Base-by-base conservation (phyloP, 2,888 invertebrate species). In the Abrostola triplasia region DNA sequence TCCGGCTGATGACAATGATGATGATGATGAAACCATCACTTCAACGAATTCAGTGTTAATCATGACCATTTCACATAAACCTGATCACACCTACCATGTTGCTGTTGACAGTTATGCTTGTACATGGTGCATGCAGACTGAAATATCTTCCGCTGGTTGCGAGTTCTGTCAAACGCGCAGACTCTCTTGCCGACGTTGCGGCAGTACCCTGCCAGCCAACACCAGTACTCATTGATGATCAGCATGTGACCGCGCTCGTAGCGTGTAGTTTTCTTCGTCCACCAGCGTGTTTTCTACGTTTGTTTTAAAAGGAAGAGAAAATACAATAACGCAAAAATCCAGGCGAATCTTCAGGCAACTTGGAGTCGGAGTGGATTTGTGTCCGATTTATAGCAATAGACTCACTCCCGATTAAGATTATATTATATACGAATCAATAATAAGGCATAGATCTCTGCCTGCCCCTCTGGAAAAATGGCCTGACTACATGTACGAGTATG, bases 151-250 rank as follows among this genome's bases (percentile, higher is more conserved):
- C 53, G 79, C 36, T 67, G 36, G 2, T 82, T 79, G 0, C 69
- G 57, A 1, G 82, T 79, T 0, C 73, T 62, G 38, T 92, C 90
- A 38, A 82, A 80, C 0, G 80, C 88, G 57, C 92, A 92, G 11
- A 88, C 77, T 36, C 50, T 50, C 0, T 37, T 62, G 0, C 54
- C 56, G 6, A 60, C 50, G 0, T 70, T 57, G 1, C 48, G 77
- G 59, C 91, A 91, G 59, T 84, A 77, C 56, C 75, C 82, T 0
- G 81, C 70, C 1, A 87, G 73, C 91, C 91, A 92, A 59, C 92
- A 92, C 92, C 92, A 92, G 56, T 88, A 89, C 5, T 87, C 35
- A 12, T 84, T 82, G 35, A 87, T 77, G 0, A 85, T 71, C 12
- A 76, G 61, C n/a, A 70, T 59, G 5, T 76, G 67, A 9, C 77